These are phyloP conservation scores for Phylloscopus trochilus DNA, from an alignment of 2,113 vertebrate species.

Conservation along the genomic window DNA sequence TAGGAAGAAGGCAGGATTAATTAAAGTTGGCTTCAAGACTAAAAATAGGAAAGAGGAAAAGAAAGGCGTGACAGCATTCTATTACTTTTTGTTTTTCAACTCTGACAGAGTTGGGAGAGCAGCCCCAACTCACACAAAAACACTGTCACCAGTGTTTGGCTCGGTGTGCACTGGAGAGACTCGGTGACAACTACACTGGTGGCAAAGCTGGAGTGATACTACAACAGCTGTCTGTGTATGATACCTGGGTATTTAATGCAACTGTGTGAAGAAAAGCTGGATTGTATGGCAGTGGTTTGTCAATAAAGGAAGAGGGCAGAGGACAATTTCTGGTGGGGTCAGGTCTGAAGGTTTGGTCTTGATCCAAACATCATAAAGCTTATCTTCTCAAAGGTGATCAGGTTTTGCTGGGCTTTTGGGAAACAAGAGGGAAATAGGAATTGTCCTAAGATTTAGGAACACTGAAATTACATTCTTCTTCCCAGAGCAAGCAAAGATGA, in stretches of 20 bases:
- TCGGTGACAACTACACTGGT: neutral
- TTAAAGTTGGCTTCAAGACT: neutral
- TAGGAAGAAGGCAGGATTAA: neutral
- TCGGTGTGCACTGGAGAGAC: neutral
- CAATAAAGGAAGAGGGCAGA: neutral
- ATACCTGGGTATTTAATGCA: neutral
- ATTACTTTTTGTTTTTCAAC: neutral
- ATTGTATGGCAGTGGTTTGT: neutral
- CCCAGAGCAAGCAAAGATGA: neutral
- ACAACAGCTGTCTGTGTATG: neutral
- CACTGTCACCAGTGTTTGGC: rapidly evolving
- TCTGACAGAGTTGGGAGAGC: neutral
- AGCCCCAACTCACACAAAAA: neutral
- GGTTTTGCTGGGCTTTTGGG: neutral
- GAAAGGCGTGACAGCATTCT: neutral
- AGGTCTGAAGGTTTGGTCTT: neutral
- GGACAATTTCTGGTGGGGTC: neutral
- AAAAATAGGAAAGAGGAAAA: neutral
- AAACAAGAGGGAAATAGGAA: neutral
- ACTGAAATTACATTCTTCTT: neutral
- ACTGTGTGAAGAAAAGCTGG: neutral
- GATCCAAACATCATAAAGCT: neutral
- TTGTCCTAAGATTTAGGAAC: neutral
- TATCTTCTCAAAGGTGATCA: neutral
- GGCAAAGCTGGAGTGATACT: neutral